Conservation (phyloP, 2,797 vertebrate genomes). For the Rhyacichthys aspro region DNA sequence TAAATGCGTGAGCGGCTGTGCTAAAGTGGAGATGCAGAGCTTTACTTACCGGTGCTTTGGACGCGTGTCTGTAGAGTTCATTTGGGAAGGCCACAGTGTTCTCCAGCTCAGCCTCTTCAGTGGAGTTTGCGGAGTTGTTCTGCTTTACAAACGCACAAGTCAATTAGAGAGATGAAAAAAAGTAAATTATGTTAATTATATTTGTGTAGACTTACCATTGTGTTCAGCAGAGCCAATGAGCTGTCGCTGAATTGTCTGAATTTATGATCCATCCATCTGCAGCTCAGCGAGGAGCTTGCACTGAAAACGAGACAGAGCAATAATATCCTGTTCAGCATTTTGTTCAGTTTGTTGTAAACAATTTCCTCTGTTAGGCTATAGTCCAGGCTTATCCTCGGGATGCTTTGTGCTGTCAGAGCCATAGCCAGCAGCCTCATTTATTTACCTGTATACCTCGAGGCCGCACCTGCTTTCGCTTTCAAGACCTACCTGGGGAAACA, state of each 20-base stretch:
- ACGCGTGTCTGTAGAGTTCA: constrained; percentile 52
- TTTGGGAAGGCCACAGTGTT: constrained; percentile 44
- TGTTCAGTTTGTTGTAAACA: background rate
- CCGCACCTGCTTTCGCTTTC: background rate
- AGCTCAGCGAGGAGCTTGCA: constrained; percentile 38
- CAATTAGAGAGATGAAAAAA: background rate
- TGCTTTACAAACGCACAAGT: constrained; percentile 1
- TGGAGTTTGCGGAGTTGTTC: constrained; percentile 35
- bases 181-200: background rate
- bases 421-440: background rate
- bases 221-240: constrained; percentile 37
- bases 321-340: constrained; percentile 38
- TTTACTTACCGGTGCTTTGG: constrained; percentile 52
- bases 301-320: constrained; percentile 24
- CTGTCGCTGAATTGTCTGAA: constrained; percentile 50
- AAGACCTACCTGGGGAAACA: too few relatives aligned
- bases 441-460: background rate
- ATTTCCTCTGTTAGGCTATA: too few relatives aligned
- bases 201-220: constrained; percentile 50
- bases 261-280: constrained; percentile 62
- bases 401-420: background rate
- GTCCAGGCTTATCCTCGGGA: background rate
- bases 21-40: background rate
- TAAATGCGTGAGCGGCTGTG: background rate
- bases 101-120: constrained; percentile 14